A percentile compares a stretch with the other conserved stretches of the same genome.
Conservation (phyloP, 2,797 vertebrate species). For the Mionectes olivaceus region DNA sequence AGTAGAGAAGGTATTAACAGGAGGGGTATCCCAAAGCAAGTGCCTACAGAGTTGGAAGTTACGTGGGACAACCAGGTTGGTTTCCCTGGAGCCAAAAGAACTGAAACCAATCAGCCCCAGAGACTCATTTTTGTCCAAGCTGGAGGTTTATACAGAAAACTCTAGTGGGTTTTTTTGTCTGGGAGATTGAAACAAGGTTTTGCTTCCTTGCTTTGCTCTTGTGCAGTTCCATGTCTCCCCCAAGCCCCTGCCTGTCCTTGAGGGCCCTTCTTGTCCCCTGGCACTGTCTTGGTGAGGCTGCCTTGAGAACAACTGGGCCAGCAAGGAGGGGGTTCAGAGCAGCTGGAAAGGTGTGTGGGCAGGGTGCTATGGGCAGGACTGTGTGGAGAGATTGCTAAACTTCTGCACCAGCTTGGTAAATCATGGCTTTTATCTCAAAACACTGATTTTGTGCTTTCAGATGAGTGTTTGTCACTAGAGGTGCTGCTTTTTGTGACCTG, state of each 20-base stretch:
- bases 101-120: background rate
- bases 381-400: rapidly evolving
- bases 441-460: background rate
- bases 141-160: background rate
- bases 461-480: background rate
- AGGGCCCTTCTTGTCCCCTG: background rate
- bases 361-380: background rate
- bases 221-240: background rate
- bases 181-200: background rate
- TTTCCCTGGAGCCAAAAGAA: background rate
- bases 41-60: background rate
- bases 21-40: background rate
- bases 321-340: rapidly evolving
- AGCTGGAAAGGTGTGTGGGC: background rate
- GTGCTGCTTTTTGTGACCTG: background rate
- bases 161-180: background rate
- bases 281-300: background rate
- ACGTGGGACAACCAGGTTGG: background rate
- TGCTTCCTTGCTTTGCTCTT: background rate
- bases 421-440: background rate
- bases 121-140: background rate
- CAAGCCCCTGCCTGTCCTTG: background rate
- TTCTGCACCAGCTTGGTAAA: background rate
- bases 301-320: background rate
- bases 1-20: background rate